Evolutionary conservation across 2,113 vertebrate species (phyloP), one percentile per base, ranked within the genome.

Genomic region (Microcebus murinus): DNA sequence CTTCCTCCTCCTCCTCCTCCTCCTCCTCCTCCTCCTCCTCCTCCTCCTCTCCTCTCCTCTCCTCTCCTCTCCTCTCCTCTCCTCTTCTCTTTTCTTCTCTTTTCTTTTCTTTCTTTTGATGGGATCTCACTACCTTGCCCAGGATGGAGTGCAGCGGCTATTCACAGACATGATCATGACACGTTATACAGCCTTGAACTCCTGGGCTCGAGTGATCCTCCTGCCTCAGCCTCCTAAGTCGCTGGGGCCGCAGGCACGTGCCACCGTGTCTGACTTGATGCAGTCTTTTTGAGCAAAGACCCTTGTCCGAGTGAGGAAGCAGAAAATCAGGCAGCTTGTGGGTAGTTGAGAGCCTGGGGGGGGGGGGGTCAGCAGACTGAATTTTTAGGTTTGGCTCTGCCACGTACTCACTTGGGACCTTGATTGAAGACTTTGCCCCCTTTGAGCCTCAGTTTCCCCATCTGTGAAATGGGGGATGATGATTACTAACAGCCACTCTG

Each of bases 1-100:
- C 39, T 42, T 42, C 39, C 39, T 6, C 42, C 6, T 42, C 42
- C 42, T 4, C 5, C 42, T 6, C 4, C 5, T 4, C 42, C 5
- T 4, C 4, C 4, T 4, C 5, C 42, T 4, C 5, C 4, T 6
- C n/a, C n/a, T n/a, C n/a, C n/a, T n/a, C n/a, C n/a, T n/a, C n/a
- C n/a, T n/a, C n/a, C n/a, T n/a, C n/a, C n/a, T n/a, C n/a, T n/a
- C n/a, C n/a, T n/a, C n/a, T n/a, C n/a, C n/a, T n/a, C n/a, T n/a
- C n/a, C n/a, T n/a, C n/a, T n/a, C n/a, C n/a, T n/a, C n/a, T n/a
- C n/a, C n/a, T n/a, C n/a, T n/a, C n/a, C n/a, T n/a, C n/a, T n/a
- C n/a, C n/a, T n/a, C n/a, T n/a, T n/a, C n/a, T n/a, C n/a, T n/a
- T n/a, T n/a, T n/a, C n/a, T 45, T 42, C 39, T 1, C 42, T 45